Conservation (phyloP, 2,888 invertebrate genomes). For the Coecobrya sp. region DNA sequence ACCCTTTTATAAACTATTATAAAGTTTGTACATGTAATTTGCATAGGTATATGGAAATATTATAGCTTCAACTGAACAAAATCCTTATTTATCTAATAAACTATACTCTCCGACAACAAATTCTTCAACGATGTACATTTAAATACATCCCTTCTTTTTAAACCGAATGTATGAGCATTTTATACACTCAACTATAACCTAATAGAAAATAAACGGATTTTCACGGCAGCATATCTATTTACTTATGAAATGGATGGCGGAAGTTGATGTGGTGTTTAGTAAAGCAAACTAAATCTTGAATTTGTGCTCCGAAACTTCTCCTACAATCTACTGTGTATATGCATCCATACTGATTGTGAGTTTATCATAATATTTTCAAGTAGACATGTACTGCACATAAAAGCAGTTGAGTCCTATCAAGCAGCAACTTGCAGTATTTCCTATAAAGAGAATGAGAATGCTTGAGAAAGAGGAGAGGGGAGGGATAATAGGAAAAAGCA, state of each 20-base stretch:
- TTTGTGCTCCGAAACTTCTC: not conserved
- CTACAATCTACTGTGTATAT: not conserved
- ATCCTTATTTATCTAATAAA: too few species aligned
- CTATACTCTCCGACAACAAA: too few species aligned
- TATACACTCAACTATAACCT: too few species aligned
- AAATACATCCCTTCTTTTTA: too few species aligned
- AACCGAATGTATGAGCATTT: not conserved
- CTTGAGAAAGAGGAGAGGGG: not conserved
- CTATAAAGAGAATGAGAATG: not conserved
- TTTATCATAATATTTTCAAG: not conserved
- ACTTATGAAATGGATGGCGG: constrained; percentile 55
- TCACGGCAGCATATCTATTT: constrained; percentile 28
- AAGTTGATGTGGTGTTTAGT: not conserved
- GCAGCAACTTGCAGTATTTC: not conserved
- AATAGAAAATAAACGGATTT: not conserved
- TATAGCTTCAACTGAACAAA: too few species aligned
- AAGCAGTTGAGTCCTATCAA: too few species aligned
- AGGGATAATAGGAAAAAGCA: not conserved
- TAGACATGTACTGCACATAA: not conserved
- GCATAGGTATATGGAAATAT: too few species aligned
- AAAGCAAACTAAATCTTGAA: constrained; percentile 15
- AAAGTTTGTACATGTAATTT: too few species aligned
- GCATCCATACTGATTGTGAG: not conserved
- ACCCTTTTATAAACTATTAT: too few species aligned
- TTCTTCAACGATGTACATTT: too few species aligned